phyloP scores from a whole-genome alignment of 1,140 invertebrate species.

The Leptinotarsa texana region DNA sequence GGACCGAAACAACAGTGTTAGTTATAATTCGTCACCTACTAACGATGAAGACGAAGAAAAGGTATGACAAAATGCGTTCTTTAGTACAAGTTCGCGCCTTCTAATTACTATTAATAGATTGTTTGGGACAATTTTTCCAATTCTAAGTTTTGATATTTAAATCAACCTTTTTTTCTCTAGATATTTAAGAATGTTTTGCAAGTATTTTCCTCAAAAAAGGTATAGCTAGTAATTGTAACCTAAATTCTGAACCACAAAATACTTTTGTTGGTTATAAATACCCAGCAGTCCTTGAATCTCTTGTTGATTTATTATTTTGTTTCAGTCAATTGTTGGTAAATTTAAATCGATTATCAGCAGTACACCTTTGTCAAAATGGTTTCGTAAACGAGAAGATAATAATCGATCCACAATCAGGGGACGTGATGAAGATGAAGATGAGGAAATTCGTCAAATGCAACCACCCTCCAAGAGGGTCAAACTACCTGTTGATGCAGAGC shows the following conservation, averaged over 20 bases:
- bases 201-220: not conserved
- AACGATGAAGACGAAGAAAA: slow-evolving; percentile 40
- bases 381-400: slow-evolving; percentile 51
- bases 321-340: slow-evolving; percentile 61
- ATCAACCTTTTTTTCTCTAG: not conserved
- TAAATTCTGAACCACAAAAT: slow-evolving; percentile 1
- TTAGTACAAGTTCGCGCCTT: slow-evolving; percentile 47
- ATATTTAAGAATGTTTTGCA: too few relatives aligned
- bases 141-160: not conserved
- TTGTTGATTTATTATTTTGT: slow-evolving; percentile 36
- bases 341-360: slow-evolving; percentile 57
- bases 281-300: too few relatives aligned
- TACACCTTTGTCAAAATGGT: slow-evolving; percentile 59
- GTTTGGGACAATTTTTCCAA: slow-evolving; percentile 30
- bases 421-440: slow-evolving; percentile 57
- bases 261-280: not conserved
- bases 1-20: slow-evolving; percentile 39
- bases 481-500: slow-evolving; percentile 36
- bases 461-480: slow-evolving; percentile 58
- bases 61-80: slow-evolving; percentile 43
- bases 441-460: slow-evolving; percentile 51
- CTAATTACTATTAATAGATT: slow-evolving; percentile 46
- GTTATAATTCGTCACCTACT: slow-evolving; percentile 30
- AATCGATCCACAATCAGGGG: slow-evolving; percentile 51
- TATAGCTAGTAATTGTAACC: slow-evolving; percentile 5